phyloP scores from a whole-genome alignment of 35 echinoderm and acorn worm genomes.

The Ophiothrix spiculata region DNA sequence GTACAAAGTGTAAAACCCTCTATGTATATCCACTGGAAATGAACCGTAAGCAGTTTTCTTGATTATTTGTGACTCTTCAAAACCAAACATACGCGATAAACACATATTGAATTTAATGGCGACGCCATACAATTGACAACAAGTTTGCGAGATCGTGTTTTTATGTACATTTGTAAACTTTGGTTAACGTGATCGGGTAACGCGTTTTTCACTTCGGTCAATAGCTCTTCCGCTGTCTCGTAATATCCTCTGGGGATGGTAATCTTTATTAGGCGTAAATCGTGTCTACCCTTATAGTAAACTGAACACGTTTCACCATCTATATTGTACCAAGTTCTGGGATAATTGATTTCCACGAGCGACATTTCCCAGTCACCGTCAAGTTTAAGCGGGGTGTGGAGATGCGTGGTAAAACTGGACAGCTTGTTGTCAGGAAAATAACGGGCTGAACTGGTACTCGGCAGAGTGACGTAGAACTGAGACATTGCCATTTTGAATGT shows the following conservation, averaged over 20 bases:
- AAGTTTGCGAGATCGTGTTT: slow-evolving; percentile 10
- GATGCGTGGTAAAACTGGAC: slow-evolving; percentile 38
- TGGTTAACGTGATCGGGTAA: background rate
- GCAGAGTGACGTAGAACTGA: slow-evolving; percentile 52
- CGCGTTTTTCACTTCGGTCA: background rate
- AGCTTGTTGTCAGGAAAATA: slow-evolving; percentile 53
- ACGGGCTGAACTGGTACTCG: slow-evolving; percentile 29
- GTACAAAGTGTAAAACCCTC: slow-evolving; percentile 32
- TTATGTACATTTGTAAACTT: slow-evolving; percentile 7
- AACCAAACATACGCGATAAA: slow-evolving; percentile 29
- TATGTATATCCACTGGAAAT: slow-evolving; percentile 17
- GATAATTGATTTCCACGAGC: slow-evolving; percentile 41
- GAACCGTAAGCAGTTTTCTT: background rate
- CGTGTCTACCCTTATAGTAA: slow-evolving; percentile 14
- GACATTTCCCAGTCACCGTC: slow-evolving; percentile 26
- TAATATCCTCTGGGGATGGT: slow-evolving; percentile 30
- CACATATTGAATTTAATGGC: slow-evolving; percentile 22
- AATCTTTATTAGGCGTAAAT: background rate
- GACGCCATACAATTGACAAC: background rate
- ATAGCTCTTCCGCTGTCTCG: background rate
- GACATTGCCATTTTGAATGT: slow-evolving; percentile 34
- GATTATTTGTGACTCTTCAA: slow-evolving; percentile 3
- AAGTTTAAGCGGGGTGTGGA: slow-evolving; percentile 31
- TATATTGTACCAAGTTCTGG: slow-evolving; percentile 37
- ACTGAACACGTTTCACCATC: slow-evolving; percentile 24